Evolutionary conservation across 2,797 vertebrate genomes (phyloP), one percentile per base, ranked within the genome.

Genomic region (Lutjanus campechanus): DNA sequence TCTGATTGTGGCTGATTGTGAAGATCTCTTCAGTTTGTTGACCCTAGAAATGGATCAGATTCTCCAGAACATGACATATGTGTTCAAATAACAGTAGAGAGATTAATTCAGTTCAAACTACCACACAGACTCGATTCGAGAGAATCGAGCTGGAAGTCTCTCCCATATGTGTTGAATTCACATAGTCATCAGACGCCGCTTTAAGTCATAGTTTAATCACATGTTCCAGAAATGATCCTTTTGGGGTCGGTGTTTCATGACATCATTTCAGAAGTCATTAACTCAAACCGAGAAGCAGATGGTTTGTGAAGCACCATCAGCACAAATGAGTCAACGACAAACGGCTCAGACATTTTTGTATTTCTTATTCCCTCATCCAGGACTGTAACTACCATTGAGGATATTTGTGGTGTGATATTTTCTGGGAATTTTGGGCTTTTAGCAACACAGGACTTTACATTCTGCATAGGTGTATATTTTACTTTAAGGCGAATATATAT

Each of bases 301-400:
- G 79, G 12, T 73, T 77, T 82, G 41, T 54, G 59, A 46, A 56
- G 46, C 20, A 13, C 64, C 46, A 13, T 49, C 56, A 15, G 61
- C 56, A 63, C 51, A 73, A 56, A 29, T n/a, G 60, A 49, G 16
- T 59, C 12, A 4, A 16, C 22, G 44, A 51, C 11, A 0, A 64
- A 51, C 25, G 64, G 41, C 69, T 63, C 58, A 55, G 58, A 59
- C n/a, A 8, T n/a, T 67, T 8, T 5, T 36, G n/a, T 62, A 5
- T 20, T 22, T 60, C 17, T 41, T 7, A 12, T 11, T 65, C 64
- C 25, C 9, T 65, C 62, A 65, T 65, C 59, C 25, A 29, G 46
- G 10, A 36, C 46, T 9, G 16, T 15, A 49, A 15, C 43, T 46
- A 4, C 25, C 59, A 22, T 1, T 47, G 43, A 55, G 51, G 61